These are phyloP conservation scores for Cyprinodon brontotheroides DNA, from an alignment of 2,113 vertebrate genomes.

Conservation along the genomic window DNA sequence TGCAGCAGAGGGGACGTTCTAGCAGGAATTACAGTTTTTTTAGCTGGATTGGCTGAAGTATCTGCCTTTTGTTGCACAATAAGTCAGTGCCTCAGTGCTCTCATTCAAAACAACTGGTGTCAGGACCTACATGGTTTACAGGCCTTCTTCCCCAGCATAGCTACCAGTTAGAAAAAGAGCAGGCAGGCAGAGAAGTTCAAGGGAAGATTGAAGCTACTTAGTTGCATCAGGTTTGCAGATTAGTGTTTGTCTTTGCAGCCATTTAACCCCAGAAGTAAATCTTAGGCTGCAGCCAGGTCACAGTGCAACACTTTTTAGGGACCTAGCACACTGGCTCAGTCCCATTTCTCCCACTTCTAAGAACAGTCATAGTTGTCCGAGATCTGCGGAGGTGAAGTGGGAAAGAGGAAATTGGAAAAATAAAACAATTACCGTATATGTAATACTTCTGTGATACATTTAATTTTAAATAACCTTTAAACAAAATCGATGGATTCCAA, in stretches of 20 bases:
- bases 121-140: slow-evolving; percentile 61
- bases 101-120: slow-evolving; percentile 78
- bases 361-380: too few relatives aligned
- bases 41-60: slow-evolving; percentile 14
- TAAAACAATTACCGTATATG: not conserved
- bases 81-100: slow-evolving; percentile 68
- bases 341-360: too few relatives aligned
- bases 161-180: slow-evolving; percentile 31
- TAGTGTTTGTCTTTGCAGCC: slow-evolving; percentile 31
- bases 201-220: slow-evolving; percentile 16
- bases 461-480: not conserved
- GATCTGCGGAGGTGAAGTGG: too few relatives aligned
- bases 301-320: not conserved
- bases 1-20: slow-evolving; percentile 18
- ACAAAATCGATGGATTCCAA: too few relatives aligned
- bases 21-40: slow-evolving; percentile 13
- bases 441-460: not conserved
- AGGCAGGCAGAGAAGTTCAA: slow-evolving; percentile 20
- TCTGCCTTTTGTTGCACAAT: slow-evolving; percentile 59
- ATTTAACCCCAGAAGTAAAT: slow-evolving; percentile 41
- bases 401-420: too few relatives aligned
- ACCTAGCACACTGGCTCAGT: too few relatives aligned
- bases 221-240: slow-evolving; percentile 41
- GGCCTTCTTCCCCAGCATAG: slow-evolving; percentile 42
- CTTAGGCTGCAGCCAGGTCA: slow-evolving; percentile 30